Evolutionary conservation across 2,797 vertebrate genomes (phyloP).

Genomic region (Octomys mimax): DNA sequence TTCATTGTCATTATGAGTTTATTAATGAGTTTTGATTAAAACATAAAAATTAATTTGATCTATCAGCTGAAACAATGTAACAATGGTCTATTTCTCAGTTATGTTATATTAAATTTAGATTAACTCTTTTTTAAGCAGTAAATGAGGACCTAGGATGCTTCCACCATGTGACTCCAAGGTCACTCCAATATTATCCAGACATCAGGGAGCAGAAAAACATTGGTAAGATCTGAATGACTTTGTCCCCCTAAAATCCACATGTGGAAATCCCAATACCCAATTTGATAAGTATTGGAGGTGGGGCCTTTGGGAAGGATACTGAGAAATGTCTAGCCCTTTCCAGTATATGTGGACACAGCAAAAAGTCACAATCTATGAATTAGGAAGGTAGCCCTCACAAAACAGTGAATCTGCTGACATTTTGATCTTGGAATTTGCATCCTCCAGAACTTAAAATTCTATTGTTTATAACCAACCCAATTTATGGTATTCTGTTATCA

Average conservation of each 20-base stretch:
- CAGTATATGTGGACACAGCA: not conserved
- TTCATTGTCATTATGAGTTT: not conserved
- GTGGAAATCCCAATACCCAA: not conserved
- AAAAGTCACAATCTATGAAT: not conserved
- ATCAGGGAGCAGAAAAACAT: not conserved
- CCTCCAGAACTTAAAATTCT: not conserved
- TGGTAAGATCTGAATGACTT: not conserved
- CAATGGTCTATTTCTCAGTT: slow-evolving; percentile 13
- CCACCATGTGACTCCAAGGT: not conserved
- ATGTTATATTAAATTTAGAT: not conserved
- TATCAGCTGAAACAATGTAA: slow-evolving; percentile 19
- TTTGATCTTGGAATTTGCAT: not conserved
- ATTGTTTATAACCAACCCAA: not conserved
- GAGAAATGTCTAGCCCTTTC: not conserved
- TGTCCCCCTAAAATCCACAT: not conserved
- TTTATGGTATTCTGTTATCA: not conserved
- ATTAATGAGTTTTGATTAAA: slow-evolving; percentile 54
- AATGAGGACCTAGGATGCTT: not conserved
- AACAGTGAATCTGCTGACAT: not conserved
- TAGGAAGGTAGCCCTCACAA: not conserved
- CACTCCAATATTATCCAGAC: not conserved
- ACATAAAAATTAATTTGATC: slow-evolving; percentile 7
- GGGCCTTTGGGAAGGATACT: not conserved
- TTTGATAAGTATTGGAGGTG: not conserved
- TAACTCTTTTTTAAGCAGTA: slow-evolving; percentile 27